Evolutionary conservation across 64 coral and sea anemone species (phyloP), one percentile per base, ranked within the genome.

Genomic region (Stichodactyla mertensii): DNA sequence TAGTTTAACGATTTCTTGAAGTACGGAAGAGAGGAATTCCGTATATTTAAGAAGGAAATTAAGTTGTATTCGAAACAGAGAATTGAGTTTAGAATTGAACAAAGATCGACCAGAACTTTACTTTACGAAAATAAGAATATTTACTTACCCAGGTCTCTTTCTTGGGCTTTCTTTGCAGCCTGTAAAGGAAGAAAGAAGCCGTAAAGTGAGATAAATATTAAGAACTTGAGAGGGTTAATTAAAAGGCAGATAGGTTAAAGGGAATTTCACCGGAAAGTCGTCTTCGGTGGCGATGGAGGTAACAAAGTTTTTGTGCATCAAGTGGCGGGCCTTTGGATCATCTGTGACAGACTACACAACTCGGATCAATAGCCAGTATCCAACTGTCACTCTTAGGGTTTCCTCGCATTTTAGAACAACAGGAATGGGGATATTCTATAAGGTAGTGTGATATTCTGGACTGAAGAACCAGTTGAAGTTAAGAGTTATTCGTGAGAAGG

Each of bases 101-200:
- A 26, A 45, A 45, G 12, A 74, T 26, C 24, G 12, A 31, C 10
- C 27, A 45, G 36, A 27, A 74, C 11, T 23, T 74, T 9, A 19
- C 24, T 18, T 69, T 26, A 31, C 22, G 7, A 74, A 23, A 9
- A 74, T 26, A 74, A 74, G 10, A 27, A 74, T 66, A 8, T 27
- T 31, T 74, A 55, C 83, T 85, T 64, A 61, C 83, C 83, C 61
- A 85, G 51, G 45, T 85, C 83, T 45, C 83, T 58, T 60, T 85
- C 83, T 31, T 85, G 83, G 26, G 83, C 83, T 64, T 85, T 85
- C 60, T 85, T 56, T 51, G 83, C 83, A 10, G 83, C 83, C 83
- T 85, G 28, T 9, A 7, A 64, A 7, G 31, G 7, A 84, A 55
- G 22, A 16, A 61, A 85, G 60, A 10, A 45, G 36, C 36, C 36